Evolutionary conservation across 1,140 invertebrate species (phyloP), one percentile per base, ranked within the genome.

Genomic region (Hermetia illucens): DNA sequence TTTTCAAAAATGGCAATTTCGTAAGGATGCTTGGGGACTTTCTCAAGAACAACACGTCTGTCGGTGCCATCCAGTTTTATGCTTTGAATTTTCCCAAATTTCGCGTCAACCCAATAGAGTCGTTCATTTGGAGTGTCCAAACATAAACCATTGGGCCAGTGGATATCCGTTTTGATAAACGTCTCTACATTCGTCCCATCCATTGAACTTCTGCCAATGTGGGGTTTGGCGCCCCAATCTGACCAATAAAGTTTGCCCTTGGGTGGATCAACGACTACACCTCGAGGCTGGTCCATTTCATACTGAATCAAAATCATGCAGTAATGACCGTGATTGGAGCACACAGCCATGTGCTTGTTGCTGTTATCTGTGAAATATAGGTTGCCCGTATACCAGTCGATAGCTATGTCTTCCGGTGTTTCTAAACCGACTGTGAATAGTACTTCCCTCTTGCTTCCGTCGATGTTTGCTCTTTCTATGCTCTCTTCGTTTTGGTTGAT

Each of bases 121-220:
- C 85, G 66, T 15, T 78, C 65, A 42, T 81, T 87, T 13, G 82
- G 76, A 51, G 79, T 77, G 58, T 98, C 94, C 32, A 97, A 65
- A 2, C 87, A 74, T 6, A 98, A 62, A 3, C 88, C 88, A 56
- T 88, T 92, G 1, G 93, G 89, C 81, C 84, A 92, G 25, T 73
- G 72, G 2, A 69, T 71, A 44, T 81, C 65, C 13, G 74, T 69
- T 10, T 71, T 62, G 1, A 80, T 68, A 15, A 92, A 69, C 0
- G 73, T 52, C 2, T 63, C 56, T 1, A 66, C 64, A 0, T 69
- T 43, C 0, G 63, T 60, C 1, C 91, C 91, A 58, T 96, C 89
- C 86, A 95, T 88, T 12, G 73, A 70, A 6, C 85, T 74, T n/a
- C 68, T 59, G 39, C 75, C 78, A 42, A 94, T 90, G 43, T 77